These are phyloP conservation scores for Eilema griseolum DNA, from an alignment of 2,888 invertebrate genomes.

Conservation along the genomic window DNA sequence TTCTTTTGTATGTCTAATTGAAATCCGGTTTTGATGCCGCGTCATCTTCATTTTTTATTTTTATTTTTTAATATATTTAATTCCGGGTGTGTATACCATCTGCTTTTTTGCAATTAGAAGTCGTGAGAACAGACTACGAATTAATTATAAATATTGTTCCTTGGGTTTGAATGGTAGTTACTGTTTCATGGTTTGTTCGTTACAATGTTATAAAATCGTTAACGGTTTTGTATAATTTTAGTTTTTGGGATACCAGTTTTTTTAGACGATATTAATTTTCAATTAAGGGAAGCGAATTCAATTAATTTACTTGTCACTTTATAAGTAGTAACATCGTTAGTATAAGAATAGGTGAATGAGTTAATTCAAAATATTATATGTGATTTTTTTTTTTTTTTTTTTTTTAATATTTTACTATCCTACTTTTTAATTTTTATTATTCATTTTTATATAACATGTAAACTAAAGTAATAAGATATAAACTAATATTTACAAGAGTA, in stretches of 20 bases:
- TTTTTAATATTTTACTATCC: no score
- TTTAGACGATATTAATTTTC: neutral
- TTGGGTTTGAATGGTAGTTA: conserved; percentile 42
- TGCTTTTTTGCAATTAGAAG: conserved; percentile 81
- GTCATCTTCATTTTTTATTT: conserved; percentile 81
- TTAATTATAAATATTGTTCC: conserved; percentile 69
- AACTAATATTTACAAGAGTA: no score
- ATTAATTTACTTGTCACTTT: no score
- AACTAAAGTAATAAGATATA: no score
- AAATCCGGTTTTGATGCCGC: conserved; percentile 83
- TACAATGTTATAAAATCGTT: conserved; percentile 29
- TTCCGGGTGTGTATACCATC: conserved; percentile 76
- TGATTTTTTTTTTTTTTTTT: no score
- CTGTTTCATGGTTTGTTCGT: conserved; percentile 34
- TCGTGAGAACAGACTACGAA: conserved; percentile 81
- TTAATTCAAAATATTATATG: no score
- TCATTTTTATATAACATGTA: no score
- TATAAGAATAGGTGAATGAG: no score
- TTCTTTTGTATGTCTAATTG: conserved; percentile 82
- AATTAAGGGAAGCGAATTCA: neutral
- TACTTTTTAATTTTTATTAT: no score
- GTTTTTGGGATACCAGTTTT: conserved; percentile 17
- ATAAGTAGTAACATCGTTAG: no score
- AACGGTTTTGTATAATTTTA: conserved; percentile 45
- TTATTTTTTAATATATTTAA: conserved; percentile 71